phyloP scores from a whole-genome alignment of 2,888 invertebrate species.

The Dryadula phaetusa region DNA sequence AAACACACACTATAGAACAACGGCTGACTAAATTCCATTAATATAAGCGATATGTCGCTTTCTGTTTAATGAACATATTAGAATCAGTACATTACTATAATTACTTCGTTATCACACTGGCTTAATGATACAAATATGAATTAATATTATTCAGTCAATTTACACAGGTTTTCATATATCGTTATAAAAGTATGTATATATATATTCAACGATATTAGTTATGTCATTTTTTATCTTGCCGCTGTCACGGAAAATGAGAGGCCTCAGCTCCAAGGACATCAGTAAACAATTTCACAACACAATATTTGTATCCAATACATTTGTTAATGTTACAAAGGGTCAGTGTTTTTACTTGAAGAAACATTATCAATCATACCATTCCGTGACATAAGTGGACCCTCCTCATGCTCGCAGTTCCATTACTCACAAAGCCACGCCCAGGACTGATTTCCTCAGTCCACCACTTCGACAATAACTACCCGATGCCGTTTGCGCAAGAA shows the following conservation, averaged over 20 bases:
- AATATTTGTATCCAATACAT: slow-evolving; percentile 45
- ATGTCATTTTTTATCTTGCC: slow-evolving; percentile 12
- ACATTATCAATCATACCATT: slow-evolving; percentile 82
- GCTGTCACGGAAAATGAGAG: slow-evolving; percentile 26
- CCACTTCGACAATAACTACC: slow-evolving; percentile 60
- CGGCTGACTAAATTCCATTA: background rate
- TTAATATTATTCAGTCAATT: background rate
- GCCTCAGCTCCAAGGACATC: slow-evolving; percentile 32
- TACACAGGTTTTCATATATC: background rate
- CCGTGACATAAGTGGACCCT: slow-evolving; percentile 83
- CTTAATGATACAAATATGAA: slow-evolving; percentile 31
- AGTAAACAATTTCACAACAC: slow-evolving; percentile 32
- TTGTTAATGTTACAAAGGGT: slow-evolving; percentile 59
- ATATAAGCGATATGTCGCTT: slow-evolving; percentile 28
- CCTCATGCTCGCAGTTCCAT: slow-evolving; percentile 80
- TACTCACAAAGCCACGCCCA: slow-evolving; percentile 79
- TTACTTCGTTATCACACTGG: slow-evolving; percentile 29
- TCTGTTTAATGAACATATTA: slow-evolving; percentile 30
- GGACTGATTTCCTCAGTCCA: slow-evolving; percentile 71
- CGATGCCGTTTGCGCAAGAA: slow-evolving; percentile 44
- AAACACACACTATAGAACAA: background rate
- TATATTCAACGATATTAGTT: background rate
- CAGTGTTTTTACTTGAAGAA: slow-evolving; percentile 73
- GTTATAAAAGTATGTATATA: background rate
- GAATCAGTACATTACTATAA: slow-evolving; percentile 39